Evolutionary conservation across 1,140 invertebrate species (phyloP), one percentile per base, ranked within the genome.

Genomic region (Portunus trituberculatus): DNA sequence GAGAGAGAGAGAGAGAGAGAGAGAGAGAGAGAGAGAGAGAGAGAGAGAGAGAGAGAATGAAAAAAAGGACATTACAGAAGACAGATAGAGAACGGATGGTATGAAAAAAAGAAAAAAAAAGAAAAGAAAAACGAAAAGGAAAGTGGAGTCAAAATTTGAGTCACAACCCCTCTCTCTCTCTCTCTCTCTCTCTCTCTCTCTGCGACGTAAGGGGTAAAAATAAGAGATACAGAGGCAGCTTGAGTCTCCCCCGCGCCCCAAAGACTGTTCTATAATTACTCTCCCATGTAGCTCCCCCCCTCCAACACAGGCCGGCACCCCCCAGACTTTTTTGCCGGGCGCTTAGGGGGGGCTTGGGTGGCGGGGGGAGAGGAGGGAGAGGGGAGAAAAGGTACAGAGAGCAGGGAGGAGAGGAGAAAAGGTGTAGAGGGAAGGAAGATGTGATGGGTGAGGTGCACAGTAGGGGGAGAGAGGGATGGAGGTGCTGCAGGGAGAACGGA

Each of bases 141-240:
- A 6, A 20, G 52, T 20, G 0, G 52, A 59, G 52, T 59, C 16
- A 39, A 2, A 2, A 59, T 59, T 20, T 59, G 52, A 59, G 10
- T 59, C 52, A 59, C 16, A n/a, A n/a, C 52, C 67, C n/a, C 67
- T 76, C 67, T 76, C 67, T 76, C 67, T 76, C 67, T 76, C 67
- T 76, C 67, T 76, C 67, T 76, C 67, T 76, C 67, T 76, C 67
- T 76, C 67, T 76, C 67, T 76, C 67, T 76, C 67, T 76, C 20
- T 76, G 52, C 67, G 67, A 76, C 67, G 67, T 76, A 76, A 76
- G 67, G 67, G 67, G 67, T 76, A 76, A 76, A 76, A 76, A 76
- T 76, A 76, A 76, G 67, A 76, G 4, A 25, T 20, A 76, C 6
- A n/a, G 67, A n/a, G 67, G 67, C 20, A 76, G 20, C 12, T 2